Base-by-base conservation (phyloP, 2,113 vertebrate genomes). In the Myotis lucifugus region DNA sequence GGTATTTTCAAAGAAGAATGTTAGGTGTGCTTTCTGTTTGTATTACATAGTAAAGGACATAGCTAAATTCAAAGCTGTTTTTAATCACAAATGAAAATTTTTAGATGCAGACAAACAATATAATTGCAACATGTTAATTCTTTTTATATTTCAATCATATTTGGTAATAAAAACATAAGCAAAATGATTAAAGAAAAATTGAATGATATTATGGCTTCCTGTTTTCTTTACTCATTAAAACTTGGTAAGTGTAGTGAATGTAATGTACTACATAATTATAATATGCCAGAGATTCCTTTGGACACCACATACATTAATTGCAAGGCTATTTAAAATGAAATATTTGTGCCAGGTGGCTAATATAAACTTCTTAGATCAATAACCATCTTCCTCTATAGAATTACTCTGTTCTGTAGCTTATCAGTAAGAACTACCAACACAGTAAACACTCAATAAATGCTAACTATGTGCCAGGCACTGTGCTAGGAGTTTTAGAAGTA, bases 241-340 rank as follows among this genome's bases (percentile, higher is more conserved):
- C 27, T 94, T 82, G 77, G 11, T 88, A 85, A 88, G 34, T 90
- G 78, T 56, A 66, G 54, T 93, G 61, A 83, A 92, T 88, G 37
- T 95, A 96, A 88, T 86, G 37, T 83, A 66, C 85, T 95, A 42
- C 74, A 29, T 88, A 96, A 93, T 95, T 95, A 96, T 25, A 72
- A 19, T 77, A 42, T 76, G 42, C 61, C 85, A 88, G 88, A 66
- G 54, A 92, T 88, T 92, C 82, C 85, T 92, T 86, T 92, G 42
- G 92, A 92, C 37, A 78, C 82, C 79, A 46, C 77, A 85, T 92
- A 93, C 42, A 54, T 85, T 97, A 95, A 97, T 85, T 92, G 34
- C 52, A 88, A 79, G 77, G 42, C 78, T 93, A 85, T 92, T 97
- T 95, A 56, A 95, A 96, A 94, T 73, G 37, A 96, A 91, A 32